Base-by-base conservation (phyloP, 2,113 vertebrate genomes). In the Fulica atra region DNA sequence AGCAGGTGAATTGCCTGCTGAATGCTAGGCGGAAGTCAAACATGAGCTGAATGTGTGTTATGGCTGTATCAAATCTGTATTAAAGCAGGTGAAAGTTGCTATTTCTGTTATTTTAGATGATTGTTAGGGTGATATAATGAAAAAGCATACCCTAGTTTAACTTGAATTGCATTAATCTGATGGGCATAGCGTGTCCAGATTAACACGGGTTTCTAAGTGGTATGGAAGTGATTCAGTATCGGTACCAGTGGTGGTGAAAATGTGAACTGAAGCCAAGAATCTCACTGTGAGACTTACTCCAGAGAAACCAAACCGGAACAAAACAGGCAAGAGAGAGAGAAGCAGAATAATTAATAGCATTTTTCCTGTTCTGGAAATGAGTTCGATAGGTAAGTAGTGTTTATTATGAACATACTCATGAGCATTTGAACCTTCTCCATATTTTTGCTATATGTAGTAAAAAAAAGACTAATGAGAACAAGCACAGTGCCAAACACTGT, bases 81-180 rank as follows among this genome's bases (percentile, higher is more conserved):
- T 50, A 42, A 84, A 94, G 79, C 80, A 93, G 88, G 91, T 92
- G 85, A 96, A 97, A 94, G 86, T 96, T 96, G 83, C 95, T 97
- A 3, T 48, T 97, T 96, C 95, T 64, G 28, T 94, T 92, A 88
- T 95, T 97, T 91, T 91, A 95, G 96, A 79, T 93, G 93, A 81
- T 95, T 94, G 60, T 96, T 92, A 82, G 79, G 76, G 61, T 91
- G 66, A 33, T 65, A 44, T 6, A 93, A 89, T 87, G 44, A 57
- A 90, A 83, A 19, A 88, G 57, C 72, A 64, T 88, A 82, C 50
- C 72, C 88, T 82, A 81, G 73, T 89, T 88, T 96, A 94, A 91
- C 79, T 90, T 88, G 80, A 94, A 89, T 97, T 96, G 90, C 92
- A 86, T 94, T 94, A 95, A 94, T 82, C 79, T 70, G 76, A 57